Percentiles rank a stretch among this genome's conserved stretches.
These are phyloP conservation scores for Sarcophaga subvicina DNA, from an alignment of 2,888 invertebrate genomes.

Conservation along the genomic window DNA sequence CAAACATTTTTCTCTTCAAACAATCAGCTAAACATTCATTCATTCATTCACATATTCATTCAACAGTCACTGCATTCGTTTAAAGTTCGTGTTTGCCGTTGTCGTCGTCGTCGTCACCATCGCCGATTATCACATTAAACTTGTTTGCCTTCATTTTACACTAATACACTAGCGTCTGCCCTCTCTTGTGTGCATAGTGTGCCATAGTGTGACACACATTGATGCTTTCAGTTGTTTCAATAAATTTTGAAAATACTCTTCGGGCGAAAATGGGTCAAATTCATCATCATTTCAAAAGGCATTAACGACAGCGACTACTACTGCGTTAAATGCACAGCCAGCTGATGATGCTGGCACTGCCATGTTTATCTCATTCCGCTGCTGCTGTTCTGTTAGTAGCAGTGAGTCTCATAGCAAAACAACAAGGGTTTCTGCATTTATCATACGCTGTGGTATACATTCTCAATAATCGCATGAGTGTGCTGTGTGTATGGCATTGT, in stretches of 20 bases:
- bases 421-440: conserved; percentile 20
- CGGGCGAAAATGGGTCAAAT: conserved; percentile 71
- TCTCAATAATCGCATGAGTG: neutral
- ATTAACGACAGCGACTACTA: conserved; percentile 25
- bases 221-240: conserved; percentile 37
- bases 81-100: conserved; percentile 11
- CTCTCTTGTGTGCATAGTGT: too few species aligned
- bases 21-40: neutral
- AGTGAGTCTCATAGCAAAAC: neutral
- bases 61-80: conserved; percentile 17
- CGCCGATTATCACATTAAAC: conserved; percentile 36
- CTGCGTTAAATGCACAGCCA: neutral
- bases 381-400: neutral
- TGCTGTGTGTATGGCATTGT: too few species aligned
- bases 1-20: too few species aligned
- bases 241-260: conserved; percentile 37
- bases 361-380: neutral
- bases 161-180: neutral
- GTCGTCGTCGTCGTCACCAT: conserved; percentile 3
- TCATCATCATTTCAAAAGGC: conserved; percentile 20
- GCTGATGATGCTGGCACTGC: neutral
- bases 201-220: conserved; percentile 27
- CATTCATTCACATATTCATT: neutral
- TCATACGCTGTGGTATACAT: conserved; percentile 26
- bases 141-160: conserved; percentile 21